Evolutionary conservation across 2,797 vertebrate genomes (phyloP).

Genomic region (Lindbergichthys nudifrons): DNA sequence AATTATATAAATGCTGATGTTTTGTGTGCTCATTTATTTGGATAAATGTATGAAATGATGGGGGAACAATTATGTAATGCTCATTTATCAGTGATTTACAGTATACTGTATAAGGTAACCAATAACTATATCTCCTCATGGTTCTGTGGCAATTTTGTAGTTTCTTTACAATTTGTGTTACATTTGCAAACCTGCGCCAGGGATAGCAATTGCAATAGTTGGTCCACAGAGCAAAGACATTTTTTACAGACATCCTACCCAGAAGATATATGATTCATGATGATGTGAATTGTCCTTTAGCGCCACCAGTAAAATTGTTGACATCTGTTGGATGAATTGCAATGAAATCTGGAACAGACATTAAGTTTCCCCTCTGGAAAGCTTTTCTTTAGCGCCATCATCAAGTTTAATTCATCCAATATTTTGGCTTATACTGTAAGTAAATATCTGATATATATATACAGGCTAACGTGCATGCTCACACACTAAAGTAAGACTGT

Average conservation of each 20-base stretch:
- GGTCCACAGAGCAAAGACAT: neutral
- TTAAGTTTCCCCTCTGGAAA: neutral
- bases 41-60: neutral
- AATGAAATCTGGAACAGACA: neutral
- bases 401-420: neutral
- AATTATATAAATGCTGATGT: neutral
- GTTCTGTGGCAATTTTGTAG: neutral
- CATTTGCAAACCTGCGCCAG: neutral
- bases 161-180: neutral
- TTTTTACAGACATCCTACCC: neutral
- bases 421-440: neutral
- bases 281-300: neutral
- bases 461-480: neutral
- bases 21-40: constrained; percentile 1
- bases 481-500: neutral
- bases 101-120: neutral
- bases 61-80: neutral
- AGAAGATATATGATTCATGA: neutral
- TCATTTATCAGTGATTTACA: neutral
- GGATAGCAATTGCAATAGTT: neutral
- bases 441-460: neutral
- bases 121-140: neutral
- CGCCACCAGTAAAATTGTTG: neutral
- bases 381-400: neutral
- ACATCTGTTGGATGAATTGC: neutral